Conservation (phyloP, 2,888 invertebrate species). For the Leptogaster cylindrica region DNA sequence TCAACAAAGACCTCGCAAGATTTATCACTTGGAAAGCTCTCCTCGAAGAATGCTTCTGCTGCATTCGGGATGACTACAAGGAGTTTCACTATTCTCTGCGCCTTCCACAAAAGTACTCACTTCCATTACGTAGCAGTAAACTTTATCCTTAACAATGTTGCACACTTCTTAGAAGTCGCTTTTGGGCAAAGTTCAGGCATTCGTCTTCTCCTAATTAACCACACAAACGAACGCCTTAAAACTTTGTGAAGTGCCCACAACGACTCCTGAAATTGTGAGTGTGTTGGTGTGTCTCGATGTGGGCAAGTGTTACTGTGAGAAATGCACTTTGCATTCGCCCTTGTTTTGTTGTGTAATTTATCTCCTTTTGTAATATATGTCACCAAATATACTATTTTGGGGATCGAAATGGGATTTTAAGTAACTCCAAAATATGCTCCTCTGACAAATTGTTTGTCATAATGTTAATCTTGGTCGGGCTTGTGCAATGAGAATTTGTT, state of each 20-base stretch:
- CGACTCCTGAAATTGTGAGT: no score
- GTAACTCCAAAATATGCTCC: constrained; percentile 34
- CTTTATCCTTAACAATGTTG: constrained; percentile 25
- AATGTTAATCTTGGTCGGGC: no score
- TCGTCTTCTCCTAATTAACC: constrained; percentile 45
- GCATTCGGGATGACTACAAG: constrained; percentile 3
- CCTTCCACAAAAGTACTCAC: background rate
- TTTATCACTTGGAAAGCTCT: constrained; percentile 30
- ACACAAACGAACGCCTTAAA: constrained; percentile 36
- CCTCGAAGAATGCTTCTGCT: constrained; percentile 10
- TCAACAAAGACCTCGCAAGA: constrained; percentile 35
- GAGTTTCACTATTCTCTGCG: background rate
- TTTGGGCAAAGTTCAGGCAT: constrained; percentile 43
- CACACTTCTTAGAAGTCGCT: constrained; percentile 32
- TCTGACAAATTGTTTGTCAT: constrained; percentile 32
- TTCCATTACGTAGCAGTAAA: constrained; percentile 17
- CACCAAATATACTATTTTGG: constrained; percentile 21
- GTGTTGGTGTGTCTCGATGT: no score
- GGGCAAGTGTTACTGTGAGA: background rate
- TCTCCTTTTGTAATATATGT: constrained; percentile 22
- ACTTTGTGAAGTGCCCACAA: constrained; percentile 1
- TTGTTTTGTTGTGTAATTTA: constrained; percentile 24
- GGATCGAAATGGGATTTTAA: constrained; percentile 37
- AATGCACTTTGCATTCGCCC: constrained; percentile 17
- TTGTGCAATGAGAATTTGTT: no score